Evolutionary conservation across 2,797 vertebrate genomes (phyloP).

Genomic region (Takifugu rubripes): DNA sequence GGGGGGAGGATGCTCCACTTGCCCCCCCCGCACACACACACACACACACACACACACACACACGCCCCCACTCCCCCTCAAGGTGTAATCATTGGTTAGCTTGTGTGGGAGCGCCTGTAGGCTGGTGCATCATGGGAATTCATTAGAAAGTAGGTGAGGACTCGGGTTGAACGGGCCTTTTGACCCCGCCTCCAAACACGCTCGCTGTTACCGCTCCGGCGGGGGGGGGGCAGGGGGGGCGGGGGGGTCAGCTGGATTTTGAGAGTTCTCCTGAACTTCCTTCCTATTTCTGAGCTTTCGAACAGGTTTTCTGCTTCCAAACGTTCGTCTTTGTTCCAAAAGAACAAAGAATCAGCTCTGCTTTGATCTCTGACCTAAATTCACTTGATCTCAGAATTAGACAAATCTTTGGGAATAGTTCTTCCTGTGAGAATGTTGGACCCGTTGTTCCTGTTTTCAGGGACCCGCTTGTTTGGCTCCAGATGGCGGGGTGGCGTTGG

Average conservation of each 20-base stretch:
- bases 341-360: too few relatives aligned
- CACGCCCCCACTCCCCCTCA: constrained; percentile 68
- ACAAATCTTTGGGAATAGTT: too few relatives aligned
- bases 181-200: constrained; percentile 48
- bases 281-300: too few relatives aligned
- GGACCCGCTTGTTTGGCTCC: constrained; percentile 33
- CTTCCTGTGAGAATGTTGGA: too few relatives aligned
- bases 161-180: constrained; percentile 68
- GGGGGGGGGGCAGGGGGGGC: constrained; percentile 21
- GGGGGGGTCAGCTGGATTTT: not conserved
- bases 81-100: constrained; percentile 82
- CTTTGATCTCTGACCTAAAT: not conserved
- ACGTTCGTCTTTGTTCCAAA: too few relatives aligned
- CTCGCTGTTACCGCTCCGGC: constrained; percentile 36
- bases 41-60: constrained; percentile 18
- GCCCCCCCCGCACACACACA: constrained; percentile 16
- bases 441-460: not conserved
- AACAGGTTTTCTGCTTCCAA: too few relatives aligned
- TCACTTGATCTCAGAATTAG: too few relatives aligned
- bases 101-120: constrained; percentile 75
- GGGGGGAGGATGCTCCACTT: constrained; percentile 55
- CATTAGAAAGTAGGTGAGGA: constrained; percentile 76
- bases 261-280: not conserved
- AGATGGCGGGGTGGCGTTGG: constrained; percentile 56
- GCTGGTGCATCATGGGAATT: constrained; percentile 78